A percentile compares a stretch with the other conserved stretches of the same genome.
phyloP scores from a whole-genome alignment of 2,888 invertebrate species.

The Drosophila suboccidentalis region DNA sequence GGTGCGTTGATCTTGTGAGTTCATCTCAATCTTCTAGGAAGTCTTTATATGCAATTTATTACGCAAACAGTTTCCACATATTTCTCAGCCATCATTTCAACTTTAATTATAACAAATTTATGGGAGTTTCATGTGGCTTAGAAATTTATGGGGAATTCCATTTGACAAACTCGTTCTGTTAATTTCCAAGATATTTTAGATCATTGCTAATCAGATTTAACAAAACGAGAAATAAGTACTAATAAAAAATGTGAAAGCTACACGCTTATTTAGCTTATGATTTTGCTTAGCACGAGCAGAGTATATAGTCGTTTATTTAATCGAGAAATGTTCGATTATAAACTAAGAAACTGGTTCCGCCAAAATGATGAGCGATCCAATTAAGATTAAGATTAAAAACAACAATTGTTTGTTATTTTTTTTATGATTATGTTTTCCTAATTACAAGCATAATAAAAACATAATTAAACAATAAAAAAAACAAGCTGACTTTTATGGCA shows the following conservation, averaged over 20 bases:
- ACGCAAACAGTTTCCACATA: constrained; percentile 54
- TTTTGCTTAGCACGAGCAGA: not conserved
- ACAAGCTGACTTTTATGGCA: constrained; percentile 40
- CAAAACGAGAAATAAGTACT: not conserved
- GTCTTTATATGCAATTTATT: constrained; percentile 70
- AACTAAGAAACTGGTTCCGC: not conserved
- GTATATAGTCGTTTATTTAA: not conserved
- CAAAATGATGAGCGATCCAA: constrained; percentile 39
- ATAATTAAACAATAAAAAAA: constrained; percentile 67
- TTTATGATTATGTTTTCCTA: constrained; percentile 55
- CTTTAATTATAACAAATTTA: constrained; percentile 69
- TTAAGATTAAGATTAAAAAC: constrained; percentile 38
- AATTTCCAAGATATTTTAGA: constrained; percentile 2
- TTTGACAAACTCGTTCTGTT: constrained; percentile 20
- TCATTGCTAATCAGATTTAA: constrained; percentile 5
- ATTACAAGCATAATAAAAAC: constrained; percentile 65
- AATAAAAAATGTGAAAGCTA: constrained; percentile 3
- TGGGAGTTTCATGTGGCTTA: constrained; percentile 46
- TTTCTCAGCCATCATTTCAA: constrained; percentile 34
- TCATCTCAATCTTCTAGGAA: constrained; percentile 68
- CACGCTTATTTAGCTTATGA: not conserved
- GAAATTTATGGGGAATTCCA: constrained; percentile 29
- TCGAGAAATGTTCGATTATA: constrained; percentile 6
- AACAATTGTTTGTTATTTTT: constrained; percentile 35
- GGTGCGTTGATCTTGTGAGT: constrained; percentile 79